phyloP scores from a whole-genome alignment of 2,888 invertebrate species.

The Pterobdella sp. region DNA sequence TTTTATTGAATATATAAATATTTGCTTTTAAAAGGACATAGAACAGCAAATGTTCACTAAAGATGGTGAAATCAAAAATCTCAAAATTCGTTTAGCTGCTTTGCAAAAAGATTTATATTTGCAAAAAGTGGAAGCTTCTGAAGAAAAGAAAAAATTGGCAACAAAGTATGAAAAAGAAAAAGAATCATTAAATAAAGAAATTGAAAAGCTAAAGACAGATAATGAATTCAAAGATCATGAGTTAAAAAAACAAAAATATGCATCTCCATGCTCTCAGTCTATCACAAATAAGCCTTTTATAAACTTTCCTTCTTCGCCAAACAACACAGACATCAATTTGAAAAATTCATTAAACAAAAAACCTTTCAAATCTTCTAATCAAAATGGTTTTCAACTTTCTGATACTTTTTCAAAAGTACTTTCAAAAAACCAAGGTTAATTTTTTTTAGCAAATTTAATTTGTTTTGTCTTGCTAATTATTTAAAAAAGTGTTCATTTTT shows the following conservation, averaged over 20 bases:
- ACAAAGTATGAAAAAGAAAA: neutral
- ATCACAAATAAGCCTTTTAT: neutral
- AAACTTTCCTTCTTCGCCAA: neutral
- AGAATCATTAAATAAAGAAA: neutral
- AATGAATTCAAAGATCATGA: slow-evolving; percentile 4
- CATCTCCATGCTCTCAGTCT: neutral
- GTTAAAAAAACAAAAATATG: neutral
- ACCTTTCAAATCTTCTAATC: neutral
- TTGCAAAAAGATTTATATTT: neutral
- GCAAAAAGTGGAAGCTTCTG: neutral
- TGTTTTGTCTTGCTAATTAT: neutral
- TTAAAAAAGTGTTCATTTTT: neutral
- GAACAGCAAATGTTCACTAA: neutral
- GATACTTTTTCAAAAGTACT: neutral
- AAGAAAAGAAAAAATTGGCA: neutral
- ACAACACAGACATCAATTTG: neutral
- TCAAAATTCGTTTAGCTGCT: slow-evolving; percentile 4
- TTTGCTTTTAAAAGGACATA: neutral
- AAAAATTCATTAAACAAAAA: neutral
- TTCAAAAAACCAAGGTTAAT: neutral
- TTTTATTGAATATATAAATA: neutral
- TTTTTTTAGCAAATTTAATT: neutral
- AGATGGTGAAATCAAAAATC: slow-evolving; percentile 12
- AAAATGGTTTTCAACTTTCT: neutral
- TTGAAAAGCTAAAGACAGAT: neutral